Evolutionary conservation across 2,797 vertebrate species (phyloP).

Genomic region (Sebastes wilsoni): DNA sequence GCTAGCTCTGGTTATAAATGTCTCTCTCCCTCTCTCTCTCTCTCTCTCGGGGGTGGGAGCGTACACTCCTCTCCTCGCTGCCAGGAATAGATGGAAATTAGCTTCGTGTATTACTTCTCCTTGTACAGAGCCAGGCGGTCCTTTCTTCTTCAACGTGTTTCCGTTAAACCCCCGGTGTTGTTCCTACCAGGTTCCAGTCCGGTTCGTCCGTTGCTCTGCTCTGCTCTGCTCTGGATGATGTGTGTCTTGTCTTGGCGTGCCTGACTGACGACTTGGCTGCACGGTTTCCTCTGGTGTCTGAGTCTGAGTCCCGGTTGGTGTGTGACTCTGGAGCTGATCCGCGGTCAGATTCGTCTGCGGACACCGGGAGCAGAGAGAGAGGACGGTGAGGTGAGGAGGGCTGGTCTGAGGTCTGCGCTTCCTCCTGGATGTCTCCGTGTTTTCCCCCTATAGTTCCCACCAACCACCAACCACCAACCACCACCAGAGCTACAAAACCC

Average conservation of each 20-base stretch:
- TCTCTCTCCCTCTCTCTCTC: too few relatives aligned
- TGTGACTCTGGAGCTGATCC: slow-evolving; percentile 55
- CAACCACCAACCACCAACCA: not conserved
- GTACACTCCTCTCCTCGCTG: slow-evolving; percentile 2
- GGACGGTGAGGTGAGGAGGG: slow-evolving; percentile 8
- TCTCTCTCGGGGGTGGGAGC: too few relatives aligned
- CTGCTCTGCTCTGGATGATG: slow-evolving; percentile 51
- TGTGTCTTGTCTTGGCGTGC: slow-evolving; percentile 58
- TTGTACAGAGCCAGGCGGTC: not conserved
- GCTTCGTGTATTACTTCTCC: slow-evolving; percentile 46
- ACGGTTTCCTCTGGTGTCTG: slow-evolving; percentile 63
- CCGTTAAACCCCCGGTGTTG: slow-evolving; percentile 24
- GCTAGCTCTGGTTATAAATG: slow-evolving; percentile 55
- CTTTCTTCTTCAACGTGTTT: not conserved
- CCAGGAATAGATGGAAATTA: slow-evolving; percentile 62
- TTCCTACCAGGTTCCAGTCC: slow-evolving; percentile 27
- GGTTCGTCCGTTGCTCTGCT: not conserved
- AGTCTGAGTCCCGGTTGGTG: slow-evolving; percentile 56
- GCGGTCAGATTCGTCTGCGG: slow-evolving; percentile 56
- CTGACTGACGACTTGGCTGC: slow-evolving; percentile 47
- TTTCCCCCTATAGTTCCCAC: not conserved
- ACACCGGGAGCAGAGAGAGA: not conserved
- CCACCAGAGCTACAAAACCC: not conserved
- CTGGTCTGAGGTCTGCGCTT: slow-evolving; percentile 69
- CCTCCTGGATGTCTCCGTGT: not conserved